phyloP scores from a whole-genome alignment of 2,113 vertebrate genomes.

The Pterocles burchelli region DNA sequence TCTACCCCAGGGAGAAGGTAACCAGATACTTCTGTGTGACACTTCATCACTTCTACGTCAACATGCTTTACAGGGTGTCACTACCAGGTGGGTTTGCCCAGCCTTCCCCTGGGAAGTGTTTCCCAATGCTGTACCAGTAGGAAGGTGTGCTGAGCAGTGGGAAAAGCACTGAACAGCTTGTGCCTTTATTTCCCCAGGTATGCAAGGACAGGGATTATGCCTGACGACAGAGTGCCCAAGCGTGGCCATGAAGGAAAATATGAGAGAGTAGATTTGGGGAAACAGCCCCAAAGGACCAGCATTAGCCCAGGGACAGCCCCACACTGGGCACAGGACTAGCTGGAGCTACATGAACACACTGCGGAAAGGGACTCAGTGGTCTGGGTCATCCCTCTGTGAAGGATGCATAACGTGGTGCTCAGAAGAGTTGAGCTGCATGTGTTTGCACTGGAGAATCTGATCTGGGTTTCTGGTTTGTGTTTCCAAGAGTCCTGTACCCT shows the following conservation, averaged over 20 bases:
- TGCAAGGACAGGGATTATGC: background rate
- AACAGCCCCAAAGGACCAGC: background rate
- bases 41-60: background rate
- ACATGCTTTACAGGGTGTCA: background rate
- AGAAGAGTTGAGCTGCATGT: background rate
- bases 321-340: accelerated
- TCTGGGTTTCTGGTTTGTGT: conserved; percentile 23
- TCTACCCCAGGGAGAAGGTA: background rate
- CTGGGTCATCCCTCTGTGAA: background rate
- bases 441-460: background rate
- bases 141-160: background rate
- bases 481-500: background rate
- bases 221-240: accelerated
- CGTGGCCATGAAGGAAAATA: accelerated
- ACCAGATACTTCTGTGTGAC: background rate
- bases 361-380: background rate
- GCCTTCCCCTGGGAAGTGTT: accelerated
- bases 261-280: background rate
- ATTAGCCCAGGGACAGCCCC: background rate
- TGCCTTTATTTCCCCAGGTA: background rate
- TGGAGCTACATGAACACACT: background rate
- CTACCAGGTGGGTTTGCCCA: background rate
- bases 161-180: background rate
- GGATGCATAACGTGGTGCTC: background rate
- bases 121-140: accelerated